A percentile compares a stretch with the other conserved stretches of the same genome.
These are phyloP conservation scores for Dioctria rufipes DNA, from an alignment of 2,888 invertebrate species.

Conservation along the genomic window DNA sequence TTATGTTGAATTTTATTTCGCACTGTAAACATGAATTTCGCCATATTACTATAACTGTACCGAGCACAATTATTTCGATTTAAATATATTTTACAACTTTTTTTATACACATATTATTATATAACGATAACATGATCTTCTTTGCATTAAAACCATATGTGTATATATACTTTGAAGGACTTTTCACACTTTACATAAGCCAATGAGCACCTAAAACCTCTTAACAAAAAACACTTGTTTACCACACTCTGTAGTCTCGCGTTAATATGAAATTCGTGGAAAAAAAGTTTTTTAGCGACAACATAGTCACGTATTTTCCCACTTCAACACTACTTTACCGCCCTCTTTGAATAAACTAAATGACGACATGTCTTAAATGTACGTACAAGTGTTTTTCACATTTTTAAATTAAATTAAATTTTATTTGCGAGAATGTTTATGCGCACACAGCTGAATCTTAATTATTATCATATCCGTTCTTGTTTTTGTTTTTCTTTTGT, in stretches of 20 bases:
- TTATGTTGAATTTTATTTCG: conserved; percentile 17
- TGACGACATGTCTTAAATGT: neutral
- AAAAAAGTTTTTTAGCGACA: conserved; percentile 5
- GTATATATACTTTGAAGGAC: neutral
- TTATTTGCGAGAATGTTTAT: neutral
- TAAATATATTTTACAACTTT: no score
- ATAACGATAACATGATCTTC: neutral
- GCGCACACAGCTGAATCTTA: neutral
- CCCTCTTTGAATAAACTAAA: neutral
- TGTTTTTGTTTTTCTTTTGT: neutral
- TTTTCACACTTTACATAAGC: conserved; percentile 22
- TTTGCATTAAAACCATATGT: no score
- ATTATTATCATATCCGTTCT: neutral
- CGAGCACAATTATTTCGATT: no score
- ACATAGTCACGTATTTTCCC: conserved; percentile 46
- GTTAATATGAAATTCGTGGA: neutral
- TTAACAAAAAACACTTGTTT: neutral
- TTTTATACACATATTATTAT: neutral
- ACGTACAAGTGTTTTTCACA: neutral
- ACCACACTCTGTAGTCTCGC: neutral
- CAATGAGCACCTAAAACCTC: neutral
- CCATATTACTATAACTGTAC: no score
- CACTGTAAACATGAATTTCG: neutral
- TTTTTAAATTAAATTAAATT: neutral
- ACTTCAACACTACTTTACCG: conserved; percentile 5